Conservation (phyloP, 2,888 invertebrate genomes). For the Polia nebulosa region DNA sequence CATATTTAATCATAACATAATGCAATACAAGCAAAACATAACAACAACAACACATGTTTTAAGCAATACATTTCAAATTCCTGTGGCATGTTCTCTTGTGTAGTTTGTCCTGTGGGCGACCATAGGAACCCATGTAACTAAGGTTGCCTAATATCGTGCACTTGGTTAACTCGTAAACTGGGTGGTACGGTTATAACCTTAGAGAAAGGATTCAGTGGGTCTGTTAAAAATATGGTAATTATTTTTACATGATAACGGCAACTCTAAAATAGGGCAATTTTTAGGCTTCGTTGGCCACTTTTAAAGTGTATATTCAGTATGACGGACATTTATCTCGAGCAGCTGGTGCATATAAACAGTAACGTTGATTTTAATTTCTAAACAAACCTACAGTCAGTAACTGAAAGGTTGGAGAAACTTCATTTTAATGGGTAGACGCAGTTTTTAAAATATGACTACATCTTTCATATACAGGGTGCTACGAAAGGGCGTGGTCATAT, state of each 20-base stretch:
- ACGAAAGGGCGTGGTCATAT: no score
- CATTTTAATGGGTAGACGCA: no score
- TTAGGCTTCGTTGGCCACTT: conserved; percentile 32
- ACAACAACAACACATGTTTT: no score
- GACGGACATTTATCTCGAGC: not conserved
- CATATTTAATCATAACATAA: no score
- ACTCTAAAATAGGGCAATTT: conserved; percentile 14
- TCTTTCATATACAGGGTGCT: no score
- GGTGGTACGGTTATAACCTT: conserved; percentile 36
- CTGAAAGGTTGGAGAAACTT: no score
- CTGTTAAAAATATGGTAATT: conserved; percentile 49
- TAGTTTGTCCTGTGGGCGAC: conserved; percentile 56
- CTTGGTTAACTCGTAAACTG: conserved; percentile 58
- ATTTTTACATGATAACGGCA: conserved; percentile 40
- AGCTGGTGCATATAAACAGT: conserved; percentile 3
- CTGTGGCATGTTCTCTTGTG: conserved; percentile 14
- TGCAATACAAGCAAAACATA: no score
- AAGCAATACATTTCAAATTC: conserved; percentile 36
- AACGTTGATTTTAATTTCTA: not conserved
- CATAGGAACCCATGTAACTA: conserved; percentile 46
- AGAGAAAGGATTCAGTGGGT: conserved; percentile 44
- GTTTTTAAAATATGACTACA: no score
- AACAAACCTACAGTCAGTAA: no score
- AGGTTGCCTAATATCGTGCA: conserved; percentile 57
- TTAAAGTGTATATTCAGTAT: conserved; percentile 21